A percentile compares a stretch with the other conserved stretches of the same genome.
phyloP scores from a whole-genome alignment of 2,113 vertebrate species.

The Chionis minor region DNA sequence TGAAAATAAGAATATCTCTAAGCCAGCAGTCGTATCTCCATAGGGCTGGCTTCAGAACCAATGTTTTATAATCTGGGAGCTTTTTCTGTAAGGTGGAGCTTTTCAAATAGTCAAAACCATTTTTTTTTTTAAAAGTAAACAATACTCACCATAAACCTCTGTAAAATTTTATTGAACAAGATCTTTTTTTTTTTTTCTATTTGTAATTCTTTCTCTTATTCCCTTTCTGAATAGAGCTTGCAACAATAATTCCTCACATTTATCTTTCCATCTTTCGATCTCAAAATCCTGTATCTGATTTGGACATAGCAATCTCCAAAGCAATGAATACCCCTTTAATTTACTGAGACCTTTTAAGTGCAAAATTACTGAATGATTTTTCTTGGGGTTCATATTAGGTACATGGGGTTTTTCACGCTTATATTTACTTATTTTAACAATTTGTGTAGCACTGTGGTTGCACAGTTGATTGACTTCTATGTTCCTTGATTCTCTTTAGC shows the following conservation, averaged over 20 bases:
- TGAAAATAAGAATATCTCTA: slow-evolving; percentile 78
- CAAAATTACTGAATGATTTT: slow-evolving; percentile 6
- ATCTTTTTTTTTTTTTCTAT: not conserved
- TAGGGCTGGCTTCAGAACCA: slow-evolving; percentile 72
- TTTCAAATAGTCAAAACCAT: not conserved
- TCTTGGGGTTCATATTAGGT: not conserved
- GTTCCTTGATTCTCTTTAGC: not conserved
- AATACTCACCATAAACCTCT: slow-evolving; percentile 6
- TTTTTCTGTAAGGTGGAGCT: slow-evolving; percentile 33
- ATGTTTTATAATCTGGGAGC: slow-evolving; percentile 58
- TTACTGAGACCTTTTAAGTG: slow-evolving; percentile 22
- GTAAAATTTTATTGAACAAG: not conserved
- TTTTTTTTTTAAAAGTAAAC: slow-evolving; percentile 3
- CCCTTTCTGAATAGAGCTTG: not conserved
- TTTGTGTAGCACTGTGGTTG: not conserved
- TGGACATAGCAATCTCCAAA: not conserved
- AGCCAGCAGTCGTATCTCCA: slow-evolving; percentile 64
- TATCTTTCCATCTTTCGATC: not conserved
- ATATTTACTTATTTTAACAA: not conserved
- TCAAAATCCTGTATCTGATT: not conserved
- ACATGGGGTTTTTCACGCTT: not conserved
- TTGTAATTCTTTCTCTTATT: not conserved
- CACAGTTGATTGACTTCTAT: not conserved
- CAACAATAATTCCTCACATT: not conserved
- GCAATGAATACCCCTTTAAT: slow-evolving; percentile 28